Evolutionary conservation across 2,113 vertebrate genomes (phyloP), one percentile per base, ranked within the genome.

Genomic region (Entelurus aequoreus): DNA sequence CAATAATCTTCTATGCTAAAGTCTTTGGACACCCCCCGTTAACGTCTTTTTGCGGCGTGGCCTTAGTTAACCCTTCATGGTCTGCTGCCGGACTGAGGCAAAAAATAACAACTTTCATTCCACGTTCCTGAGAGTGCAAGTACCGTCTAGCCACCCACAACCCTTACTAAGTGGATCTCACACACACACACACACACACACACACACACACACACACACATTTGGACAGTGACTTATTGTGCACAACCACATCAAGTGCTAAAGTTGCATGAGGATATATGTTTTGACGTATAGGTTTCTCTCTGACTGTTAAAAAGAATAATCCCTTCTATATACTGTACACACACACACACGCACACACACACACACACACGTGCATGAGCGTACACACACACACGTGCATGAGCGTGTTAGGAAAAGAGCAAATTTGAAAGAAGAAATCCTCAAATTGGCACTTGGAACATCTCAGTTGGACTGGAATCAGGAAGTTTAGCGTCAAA

Each of bases 211-310:
- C 69, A 74, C 81, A 84, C 78, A 77, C 78, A 83, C 78, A 67
- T 76, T 75, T 79, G 38, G 70, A 86, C 80, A 86, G 81, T 88
- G 83, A 86, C 81, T 89, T 87, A 89, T 81, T 86, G 86, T 83
- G 83, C 79, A 80, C 82, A 76, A 88, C 85, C 88, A 89, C 85
- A 88, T 77, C 75, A 89, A 87, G 86, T 88, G 84, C 85, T 88
- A 83, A 70, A 80, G 81, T 85, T 84, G 76, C 59, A 65, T 76
- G 80, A 79, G 84, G 80, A 82, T 78, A 84, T 81, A 86, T 69
- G 61, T 79, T 85, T 82, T 84, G 75, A 81, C 63, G 62, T 84
- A 87, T 87, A 88, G 80, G 84, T 80, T 75, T 87, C 83, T 85
- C 69, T 81, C 42, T 62, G 55, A 78, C 61, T 86, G 74, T 79